Conservation (phyloP, 2,797 vertebrate genomes). For the Pseudochirops corinnae region DNA sequence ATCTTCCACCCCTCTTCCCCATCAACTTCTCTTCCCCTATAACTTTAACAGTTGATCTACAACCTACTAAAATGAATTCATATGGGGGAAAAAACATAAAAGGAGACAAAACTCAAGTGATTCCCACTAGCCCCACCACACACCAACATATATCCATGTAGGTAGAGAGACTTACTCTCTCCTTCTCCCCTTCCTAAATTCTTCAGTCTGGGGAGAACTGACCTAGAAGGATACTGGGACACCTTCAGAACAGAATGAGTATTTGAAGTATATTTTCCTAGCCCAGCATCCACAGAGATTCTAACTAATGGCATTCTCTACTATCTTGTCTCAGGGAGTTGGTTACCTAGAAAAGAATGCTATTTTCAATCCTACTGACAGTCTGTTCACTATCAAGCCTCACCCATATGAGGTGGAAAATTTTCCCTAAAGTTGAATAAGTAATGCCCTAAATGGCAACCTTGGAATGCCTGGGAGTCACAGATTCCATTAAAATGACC, state of each 20-base stretch:
- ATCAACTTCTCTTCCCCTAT: not conserved
- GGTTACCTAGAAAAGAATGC: not conserved
- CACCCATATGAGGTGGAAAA: not conserved
- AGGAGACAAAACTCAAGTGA: not conserved
- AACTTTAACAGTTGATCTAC: not conserved
- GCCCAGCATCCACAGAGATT: not conserved
- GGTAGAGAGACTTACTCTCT: not conserved
- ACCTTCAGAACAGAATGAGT: not conserved
- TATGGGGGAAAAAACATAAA: not conserved
- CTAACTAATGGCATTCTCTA: not conserved
- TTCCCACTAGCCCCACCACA: not conserved
- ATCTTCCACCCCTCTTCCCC: not conserved
- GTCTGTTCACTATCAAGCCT: not conserved
- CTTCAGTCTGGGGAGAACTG: not conserved
- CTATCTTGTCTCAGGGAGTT: not conserved
- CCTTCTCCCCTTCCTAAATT: not conserved
- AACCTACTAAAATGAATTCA: not conserved
- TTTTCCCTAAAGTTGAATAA: fast-evolving
- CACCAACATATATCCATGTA: not conserved
- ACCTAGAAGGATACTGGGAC: not conserved
- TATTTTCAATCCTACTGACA: not conserved
- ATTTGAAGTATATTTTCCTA: not conserved
- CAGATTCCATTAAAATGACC: not conserved
- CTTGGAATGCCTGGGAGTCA: conserved; percentile 49
- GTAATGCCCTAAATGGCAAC: conserved; percentile 13